Conservation (phyloP, 2,888 invertebrate genomes). For the Leptothorax acervorum region DNA sequence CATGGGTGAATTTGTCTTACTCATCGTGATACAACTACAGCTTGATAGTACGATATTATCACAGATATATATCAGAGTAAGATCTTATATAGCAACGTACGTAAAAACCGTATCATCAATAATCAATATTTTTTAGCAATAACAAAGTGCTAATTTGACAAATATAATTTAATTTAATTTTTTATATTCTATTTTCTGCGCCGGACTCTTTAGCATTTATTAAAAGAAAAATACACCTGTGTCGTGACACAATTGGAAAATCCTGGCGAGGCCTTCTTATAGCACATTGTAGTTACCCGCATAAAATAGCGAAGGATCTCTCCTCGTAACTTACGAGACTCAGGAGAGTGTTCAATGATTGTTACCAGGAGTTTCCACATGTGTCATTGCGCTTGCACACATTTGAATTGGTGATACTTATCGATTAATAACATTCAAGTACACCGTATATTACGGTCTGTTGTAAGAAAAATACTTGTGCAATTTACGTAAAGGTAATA, state of each 20-base stretch:
- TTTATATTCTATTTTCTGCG: slow-evolving; percentile 13
- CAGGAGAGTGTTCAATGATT: slow-evolving; percentile 38
- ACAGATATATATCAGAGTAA: neutral
- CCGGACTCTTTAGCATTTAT: neutral
- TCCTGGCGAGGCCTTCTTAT: slow-evolving; percentile 56
- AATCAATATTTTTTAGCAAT: slow-evolving; percentile 20
- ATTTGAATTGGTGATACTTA: slow-evolving; percentile 24
- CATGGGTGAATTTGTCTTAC: slow-evolving; percentile 10
- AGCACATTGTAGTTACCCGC: neutral
- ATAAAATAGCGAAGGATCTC: slow-evolving; percentile 44
- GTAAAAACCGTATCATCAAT: slow-evolving; percentile 21
- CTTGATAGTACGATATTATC: neutral
- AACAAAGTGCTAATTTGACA: slow-evolving; percentile 7
- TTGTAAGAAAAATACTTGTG: neutral
- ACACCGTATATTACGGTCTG: neutral
- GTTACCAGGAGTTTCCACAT: slow-evolving; percentile 65
- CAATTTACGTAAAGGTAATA: neutral
- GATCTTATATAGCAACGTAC: neutral
- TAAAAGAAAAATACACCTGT: slow-evolving; percentile 32
- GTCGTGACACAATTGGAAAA: slow-evolving; percentile 70
- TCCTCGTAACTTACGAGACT: slow-evolving; percentile 41
- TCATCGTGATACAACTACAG: neutral
- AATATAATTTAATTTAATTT: slow-evolving; percentile 37
- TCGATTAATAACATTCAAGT: slow-evolving; percentile 11
- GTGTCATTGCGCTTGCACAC: slow-evolving; percentile 60